A percentile compares a stretch with the other conserved stretches of the same genome.
Conservation (phyloP, 2,888 invertebrate genomes). For the Leptothorax acervorum region DNA sequence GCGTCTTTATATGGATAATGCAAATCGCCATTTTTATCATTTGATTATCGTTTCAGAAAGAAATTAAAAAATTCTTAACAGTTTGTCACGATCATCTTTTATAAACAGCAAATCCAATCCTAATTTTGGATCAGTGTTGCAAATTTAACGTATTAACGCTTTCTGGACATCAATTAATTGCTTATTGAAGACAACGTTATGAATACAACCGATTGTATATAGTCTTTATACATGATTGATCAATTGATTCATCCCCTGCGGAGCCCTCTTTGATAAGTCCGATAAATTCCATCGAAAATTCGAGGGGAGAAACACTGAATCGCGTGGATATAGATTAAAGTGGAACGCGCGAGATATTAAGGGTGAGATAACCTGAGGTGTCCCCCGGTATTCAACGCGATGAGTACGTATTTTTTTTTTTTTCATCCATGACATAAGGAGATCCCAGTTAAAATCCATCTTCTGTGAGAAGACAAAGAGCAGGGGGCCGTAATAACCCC, state of each 20-base stretch:
- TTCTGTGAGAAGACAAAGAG: slow-evolving; percentile 65
- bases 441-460: slow-evolving; percentile 32
- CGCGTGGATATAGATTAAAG: slow-evolving; percentile 7
- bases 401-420: slow-evolving; percentile 5
- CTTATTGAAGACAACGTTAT: background rate
- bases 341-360: slow-evolving; percentile 18
- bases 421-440: background rate
- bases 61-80: background rate
- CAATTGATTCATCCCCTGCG: slow-evolving; percentile 12
- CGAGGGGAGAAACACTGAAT: background rate
- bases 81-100: background rate
- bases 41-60: background rate
- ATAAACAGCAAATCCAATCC: background rate
- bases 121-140: background rate
- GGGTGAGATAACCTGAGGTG: slow-evolving; percentile 12
- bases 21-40: background rate
- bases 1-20: background rate
- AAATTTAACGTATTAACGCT: background rate
- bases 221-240: slow-evolving; percentile 20
- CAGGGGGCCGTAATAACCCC: slow-evolving; percentile 66
- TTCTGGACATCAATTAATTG: too few relatives aligned
- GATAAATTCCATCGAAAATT: slow-evolving; percentile 30
- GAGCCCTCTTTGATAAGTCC: slow-evolving; percentile 10
- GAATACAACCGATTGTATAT: background rate
- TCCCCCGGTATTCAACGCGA: background rate